These are phyloP conservation scores for Gyrodactylus salaris DNA, from an alignment of 1,140 invertebrate genomes.

Conservation along the genomic window DNA sequence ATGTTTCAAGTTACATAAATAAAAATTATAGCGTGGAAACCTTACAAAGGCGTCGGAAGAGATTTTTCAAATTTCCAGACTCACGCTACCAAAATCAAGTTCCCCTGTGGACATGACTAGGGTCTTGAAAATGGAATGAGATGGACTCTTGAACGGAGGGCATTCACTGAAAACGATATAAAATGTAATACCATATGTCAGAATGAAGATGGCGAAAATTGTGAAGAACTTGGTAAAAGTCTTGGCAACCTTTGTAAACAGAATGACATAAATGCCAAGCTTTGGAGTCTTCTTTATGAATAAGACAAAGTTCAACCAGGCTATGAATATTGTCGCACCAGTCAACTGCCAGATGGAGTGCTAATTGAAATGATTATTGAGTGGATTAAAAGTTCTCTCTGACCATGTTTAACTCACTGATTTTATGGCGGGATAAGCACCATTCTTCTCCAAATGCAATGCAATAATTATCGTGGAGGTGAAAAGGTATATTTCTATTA, in stretches of 20 bases:
- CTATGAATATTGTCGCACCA: conserved; percentile 15
- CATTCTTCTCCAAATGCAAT: too few species aligned
- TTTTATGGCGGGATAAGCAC: too few species aligned
- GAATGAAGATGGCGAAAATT: conserved; percentile 24
- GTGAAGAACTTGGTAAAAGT: conserved; percentile 24
- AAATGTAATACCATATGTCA: conserved; percentile 24
- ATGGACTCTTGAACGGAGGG: conserved; percentile 11
- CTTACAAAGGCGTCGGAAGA: too few species aligned
- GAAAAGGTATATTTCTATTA: too few species aligned
- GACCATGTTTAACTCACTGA: too few species aligned
- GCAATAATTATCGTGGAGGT: too few species aligned
- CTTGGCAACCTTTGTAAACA: conserved; percentile 25
- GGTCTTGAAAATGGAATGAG: conserved; percentile 15
- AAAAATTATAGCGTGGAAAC: too few species aligned
- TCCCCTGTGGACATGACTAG: conserved; percentile 23
- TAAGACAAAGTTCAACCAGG: conserved; percentile 24
- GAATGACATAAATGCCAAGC: conserved; percentile 27
- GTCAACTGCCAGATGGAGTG: not conserved
- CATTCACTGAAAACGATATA: conserved; percentile 20
- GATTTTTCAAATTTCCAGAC: too few species aligned
- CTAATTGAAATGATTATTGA: too few species aligned
- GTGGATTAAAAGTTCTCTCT: too few species aligned
- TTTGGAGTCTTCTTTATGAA: conserved; percentile 22
- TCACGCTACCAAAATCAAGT: conserved; percentile 16
- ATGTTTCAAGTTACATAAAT: too few species aligned